Base-by-base conservation (phyloP, 1,140 invertebrate genomes). In the Trachymyrmex cornetzi region DNA sequence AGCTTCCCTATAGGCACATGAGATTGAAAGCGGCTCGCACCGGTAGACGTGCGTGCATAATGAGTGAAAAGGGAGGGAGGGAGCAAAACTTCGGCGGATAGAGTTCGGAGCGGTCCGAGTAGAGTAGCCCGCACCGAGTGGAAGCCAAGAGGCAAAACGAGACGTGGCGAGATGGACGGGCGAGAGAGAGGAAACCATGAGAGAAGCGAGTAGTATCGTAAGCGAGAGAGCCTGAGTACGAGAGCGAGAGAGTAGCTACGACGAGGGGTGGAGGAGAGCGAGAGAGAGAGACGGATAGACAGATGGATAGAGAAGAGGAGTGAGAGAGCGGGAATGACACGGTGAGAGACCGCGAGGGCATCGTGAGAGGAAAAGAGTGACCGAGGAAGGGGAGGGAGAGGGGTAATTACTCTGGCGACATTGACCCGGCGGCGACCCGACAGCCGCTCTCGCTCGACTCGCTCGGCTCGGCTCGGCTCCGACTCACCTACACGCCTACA, bases 301-400 rank as follows among this genome's bases (percentile, higher is more conserved):
- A 50, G 30, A 87, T n/a, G 55, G 55, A 77, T 53, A 67, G 71
- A 84, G 59, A 44, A 38, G 38, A 44, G 59, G 57, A 72, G 59
- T 38, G 44, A 63, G 66, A 87, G 72, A 67, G 77, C 86, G 67
- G 75, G 67, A 86, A 30, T 77, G 72, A 90, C 55, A 85, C 55
- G 50, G 61, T 61, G 79, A 67, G 86, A 87, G 64, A 38, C 57
- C 80, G 84, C 69, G 63, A 64, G 77, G 71, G 86, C 66, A 71
- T 80, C 71, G 77, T 30, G 57, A 79, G 85, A 84, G 80, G 61
- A 92, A 91, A 91, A 91, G 90, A 91, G 90, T 90, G 53, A 71
- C 48, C 30, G 66, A 30, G 50, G 71, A 69, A 64, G 59, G 55
- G 81, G 63, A 53, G 34, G 55, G 38, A 91, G 90, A 91, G 92